Base-by-base conservation (phyloP, 2,113 vertebrate genomes). In the Prunella himalayana region DNA sequence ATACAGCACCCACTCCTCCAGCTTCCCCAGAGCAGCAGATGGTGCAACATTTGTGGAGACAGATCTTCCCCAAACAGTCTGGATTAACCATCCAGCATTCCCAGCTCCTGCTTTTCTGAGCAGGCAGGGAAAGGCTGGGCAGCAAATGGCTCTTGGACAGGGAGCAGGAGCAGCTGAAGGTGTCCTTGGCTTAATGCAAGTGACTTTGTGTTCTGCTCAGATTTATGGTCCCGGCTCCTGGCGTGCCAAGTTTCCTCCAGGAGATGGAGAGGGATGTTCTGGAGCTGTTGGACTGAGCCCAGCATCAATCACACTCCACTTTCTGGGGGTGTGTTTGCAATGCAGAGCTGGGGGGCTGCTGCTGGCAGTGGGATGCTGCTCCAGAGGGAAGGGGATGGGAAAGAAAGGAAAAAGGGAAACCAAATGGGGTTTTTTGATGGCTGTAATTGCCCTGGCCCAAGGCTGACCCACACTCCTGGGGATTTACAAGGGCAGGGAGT, bases 1-100 rank as follows among this genome's bases (percentile, higher is more conserved):
- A 96, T 83, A 95, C 82, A 82, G 93, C 95, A 77, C 93, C 93
- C 95, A 95, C 94, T 97, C 78, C 75, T 91, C 75, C 85, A 70
- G 94, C 87, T 73, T 42, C 30, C 82, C 42, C 23, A 4, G 84
- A 90, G 85, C 85, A 39, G 63, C 95, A 97, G 94, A 96, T 95
- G 95, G 95, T 59, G 20, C 22, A 73, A 64, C 94, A 95, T 94
- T 95, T 96, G 95, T 31, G 87, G 85, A 93, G 94, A 41, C 90
- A 18, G 80, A 69, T 73, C 93, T 88, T 72, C 89, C 64, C 53
- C 89, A 90, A 50, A 82, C 90, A 70, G 90, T 1, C 68, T 51
- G 93, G 45, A 51, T 92, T 66, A 95, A 91, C 93, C 87, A n/a
- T 77, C 82, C 24, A 42, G 6, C 13, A 1, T 41, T 76, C 63